Conservation (phyloP, 2,888 invertebrate species). For the Conus canariensis region DNA sequence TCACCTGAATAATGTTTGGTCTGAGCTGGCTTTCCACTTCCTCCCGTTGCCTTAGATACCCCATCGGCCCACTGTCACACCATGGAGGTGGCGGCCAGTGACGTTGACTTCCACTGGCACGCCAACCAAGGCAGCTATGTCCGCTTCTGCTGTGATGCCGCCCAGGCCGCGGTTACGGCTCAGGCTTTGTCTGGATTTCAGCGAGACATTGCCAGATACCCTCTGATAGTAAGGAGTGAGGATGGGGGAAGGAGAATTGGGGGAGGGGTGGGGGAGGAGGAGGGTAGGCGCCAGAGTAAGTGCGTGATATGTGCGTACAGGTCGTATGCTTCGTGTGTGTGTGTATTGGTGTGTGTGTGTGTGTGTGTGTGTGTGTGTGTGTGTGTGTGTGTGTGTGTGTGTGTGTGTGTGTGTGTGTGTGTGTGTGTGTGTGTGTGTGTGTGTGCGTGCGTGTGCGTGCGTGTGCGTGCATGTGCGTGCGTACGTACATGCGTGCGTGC, state of each 20-base stretch:
- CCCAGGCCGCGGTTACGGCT: neutral
- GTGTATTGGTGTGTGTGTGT: too few species aligned
- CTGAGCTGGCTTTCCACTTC: too few species aligned
- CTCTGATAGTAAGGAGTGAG: neutral
- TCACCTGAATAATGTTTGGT: too few species aligned
- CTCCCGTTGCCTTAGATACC: neutral
- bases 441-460: neutral
- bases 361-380: neutral
- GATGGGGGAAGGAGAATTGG: neutral
- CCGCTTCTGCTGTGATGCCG: constrained; percentile 41
- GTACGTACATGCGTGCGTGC: neutral
- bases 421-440: neutral
- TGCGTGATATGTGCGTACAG: too few species aligned
- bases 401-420: neutral
- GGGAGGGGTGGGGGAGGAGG: too few species aligned
- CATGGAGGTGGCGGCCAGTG: constrained; percentile 42
- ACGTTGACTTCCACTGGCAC: constrained; percentile 47
- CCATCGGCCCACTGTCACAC: neutral
- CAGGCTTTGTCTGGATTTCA: neutral
- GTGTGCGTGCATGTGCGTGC: neutral
- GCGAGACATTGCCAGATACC: constrained; percentile 13
- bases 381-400: neutral
- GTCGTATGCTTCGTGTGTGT: too few species aligned
- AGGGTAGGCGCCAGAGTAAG: too few species aligned
- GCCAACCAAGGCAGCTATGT: constrained; percentile 49